Evolutionary conservation across 1,140 invertebrate genomes (phyloP), one percentile per base, ranked within the genome.

Genomic region (Drosophila pallidifrons): DNA sequence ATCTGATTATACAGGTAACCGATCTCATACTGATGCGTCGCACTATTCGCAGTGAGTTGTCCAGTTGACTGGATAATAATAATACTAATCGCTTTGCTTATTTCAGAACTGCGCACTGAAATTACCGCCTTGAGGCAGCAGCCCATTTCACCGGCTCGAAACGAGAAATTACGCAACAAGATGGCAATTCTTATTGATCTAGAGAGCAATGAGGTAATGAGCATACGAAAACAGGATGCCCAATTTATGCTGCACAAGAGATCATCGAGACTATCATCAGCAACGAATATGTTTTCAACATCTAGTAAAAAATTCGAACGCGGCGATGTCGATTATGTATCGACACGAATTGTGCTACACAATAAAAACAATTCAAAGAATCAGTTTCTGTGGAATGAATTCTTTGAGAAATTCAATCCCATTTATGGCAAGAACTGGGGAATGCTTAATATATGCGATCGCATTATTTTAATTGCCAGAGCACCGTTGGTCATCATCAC

Each of bases 11-110:
- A 2, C 79, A 77, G 35, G 30, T 87, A 1, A 1, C 30, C 7
- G 82, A 86, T 49, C 32, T 79, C 0, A 0, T 87, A 2, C 13
- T 86, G 2, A 16, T 32, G 15, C 79, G 65, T 5, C 1, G 41
- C 6, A 47, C 45, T 13, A 77, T 86, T 1, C 70, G 3, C 28
- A 52, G 82, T 87, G 47, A 79, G 79, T 78, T 8, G 0, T 5
- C 2, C 6, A n/a, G 15, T 0, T 45, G 3, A 5, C 5, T 25
- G 20, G 0, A 25, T 25, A 25, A 25, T 25, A 25, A 1, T 41
- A n/a, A 25, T 1, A 8, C 10, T 38, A 0, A 49, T 15, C 11
- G 15, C 13, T 28, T 2, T 16, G 5, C 1, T 15, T 0, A 3
- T 15, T 28, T 0, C 11, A 77, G 81, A 70, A 5, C 75, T 85